phyloP scores from a whole-genome alignment of 2,888 invertebrate genomes.

The Hypolimnas misippus region DNA sequence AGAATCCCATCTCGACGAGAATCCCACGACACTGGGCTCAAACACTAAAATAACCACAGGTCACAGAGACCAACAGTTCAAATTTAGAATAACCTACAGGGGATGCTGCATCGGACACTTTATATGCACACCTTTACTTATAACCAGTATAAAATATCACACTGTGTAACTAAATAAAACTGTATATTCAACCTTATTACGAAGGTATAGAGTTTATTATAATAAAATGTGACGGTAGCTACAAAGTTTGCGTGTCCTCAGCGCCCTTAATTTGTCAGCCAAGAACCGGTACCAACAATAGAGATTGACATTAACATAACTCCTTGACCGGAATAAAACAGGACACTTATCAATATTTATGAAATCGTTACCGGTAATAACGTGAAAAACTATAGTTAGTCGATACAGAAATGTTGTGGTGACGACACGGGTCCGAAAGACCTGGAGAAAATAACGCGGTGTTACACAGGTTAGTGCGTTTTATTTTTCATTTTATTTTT shows the following conservation, averaged over 20 bases:
- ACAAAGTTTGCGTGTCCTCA: constrained; percentile 54
- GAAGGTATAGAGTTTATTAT: constrained; percentile 23
- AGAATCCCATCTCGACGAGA: constrained; percentile 59
- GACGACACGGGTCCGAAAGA: constrained; percentile 36
- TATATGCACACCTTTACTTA: constrained; percentile 79
- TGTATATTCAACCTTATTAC: constrained; percentile 49
- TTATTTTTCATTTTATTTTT: not conserved
- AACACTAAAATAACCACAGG: constrained; percentile 67
- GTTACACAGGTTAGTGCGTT: constrained; percentile 18
- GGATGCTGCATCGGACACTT: constrained; percentile 77
- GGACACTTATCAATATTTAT: constrained; percentile 80
- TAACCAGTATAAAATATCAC: constrained; percentile 45
- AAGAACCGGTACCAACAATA: constrained; percentile 76
- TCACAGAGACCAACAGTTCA: constrained; percentile 75
- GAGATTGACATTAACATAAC: constrained; percentile 77
- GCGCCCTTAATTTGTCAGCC: constrained; percentile 75
- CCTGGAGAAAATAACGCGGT: constrained; percentile 6
- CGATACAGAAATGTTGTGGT: constrained; percentile 55
- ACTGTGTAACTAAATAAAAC: constrained; percentile 29
- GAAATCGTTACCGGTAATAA: constrained; percentile 53
- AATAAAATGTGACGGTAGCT: constrained; percentile 18
- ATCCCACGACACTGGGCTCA: constrained; percentile 72
- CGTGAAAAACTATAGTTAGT: constrained; percentile 56
- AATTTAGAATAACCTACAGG: constrained; percentile 59
- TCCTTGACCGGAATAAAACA: constrained; percentile 76